These are phyloP conservation scores for Tetramorium parvispinum DNA, from an alignment of 1,140 invertebrate genomes.

Conservation along the genomic window DNA sequence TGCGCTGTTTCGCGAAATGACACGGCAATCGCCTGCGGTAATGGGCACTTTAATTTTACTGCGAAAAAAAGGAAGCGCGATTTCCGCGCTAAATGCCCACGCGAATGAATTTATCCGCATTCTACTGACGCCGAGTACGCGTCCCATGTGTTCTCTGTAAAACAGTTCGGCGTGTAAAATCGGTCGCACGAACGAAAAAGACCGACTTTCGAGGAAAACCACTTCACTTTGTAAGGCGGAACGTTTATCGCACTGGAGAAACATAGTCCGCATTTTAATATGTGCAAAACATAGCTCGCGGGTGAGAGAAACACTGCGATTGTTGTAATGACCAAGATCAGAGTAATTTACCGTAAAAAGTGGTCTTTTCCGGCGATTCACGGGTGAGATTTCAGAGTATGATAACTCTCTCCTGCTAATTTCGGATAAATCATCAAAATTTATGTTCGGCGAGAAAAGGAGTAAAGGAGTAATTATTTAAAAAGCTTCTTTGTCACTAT, in stretches of 20 bases:
- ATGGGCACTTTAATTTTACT: conserved; percentile 6
- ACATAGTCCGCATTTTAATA: conserved; percentile 22
- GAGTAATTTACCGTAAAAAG: conserved; percentile 35
- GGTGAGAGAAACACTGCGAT: conserved; percentile 1
- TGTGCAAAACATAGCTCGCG: conserved; percentile 2
- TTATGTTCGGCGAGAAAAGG: not conserved
- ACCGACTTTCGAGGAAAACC: not conserved
- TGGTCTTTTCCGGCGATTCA: conserved; percentile 15
- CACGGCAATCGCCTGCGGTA: conserved; percentile 3
- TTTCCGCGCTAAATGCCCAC: conserved; percentile 26
- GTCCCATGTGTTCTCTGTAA: not conserved
- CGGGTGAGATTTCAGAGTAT: not conserved
- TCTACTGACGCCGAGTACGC: not conserved
- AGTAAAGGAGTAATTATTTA: not conserved
- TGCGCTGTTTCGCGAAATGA: conserved; percentile 25
- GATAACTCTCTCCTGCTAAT: conserved; percentile 5
- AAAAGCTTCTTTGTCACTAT: not conserved
- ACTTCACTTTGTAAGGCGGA: conserved; percentile 14
- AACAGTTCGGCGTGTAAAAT: conserved; percentile 26
- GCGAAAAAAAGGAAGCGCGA: not conserved
- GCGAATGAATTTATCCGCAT: conserved; percentile 30
- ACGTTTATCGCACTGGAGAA: conserved; percentile 9
- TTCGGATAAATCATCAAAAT: not conserved
- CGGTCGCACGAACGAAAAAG: not conserved
- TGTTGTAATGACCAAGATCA: not conserved